A percentile compares a stretch with the other conserved stretches of the same genome.
Evolutionary conservation across 2,113 vertebrate species (phyloP).

Genomic region (rat (Rattus norvegicus)): GRCr8 NC_086029.1:36548001-36548500

Average conservation of each 20-base stretch:
- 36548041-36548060: background rate
- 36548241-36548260: background rate
- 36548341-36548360: background rate
- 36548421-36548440: background rate
- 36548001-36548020: too few relatives aligned
- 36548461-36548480: background rate
- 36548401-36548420: background rate
- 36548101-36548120: background rate
- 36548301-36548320: background rate
- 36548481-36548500: background rate
- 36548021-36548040: too few relatives aligned
- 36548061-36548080: background rate
- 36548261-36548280: background rate
- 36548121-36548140: background rate
- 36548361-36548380: background rate
- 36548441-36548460: background rate
- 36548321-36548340: background rate
- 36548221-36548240: background rate
- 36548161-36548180: background rate
- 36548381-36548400: background rate
- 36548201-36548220: background rate
- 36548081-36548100: background rate
- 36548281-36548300: background rate
- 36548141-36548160: background rate
- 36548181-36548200: background rate